A percentile compares a stretch with the other conserved stretches of the same genome.
These are phyloP conservation scores for Micrastur ruficollis DNA, from an alignment of 2,797 vertebrate genomes.

Conservation along the genomic window DNA sequence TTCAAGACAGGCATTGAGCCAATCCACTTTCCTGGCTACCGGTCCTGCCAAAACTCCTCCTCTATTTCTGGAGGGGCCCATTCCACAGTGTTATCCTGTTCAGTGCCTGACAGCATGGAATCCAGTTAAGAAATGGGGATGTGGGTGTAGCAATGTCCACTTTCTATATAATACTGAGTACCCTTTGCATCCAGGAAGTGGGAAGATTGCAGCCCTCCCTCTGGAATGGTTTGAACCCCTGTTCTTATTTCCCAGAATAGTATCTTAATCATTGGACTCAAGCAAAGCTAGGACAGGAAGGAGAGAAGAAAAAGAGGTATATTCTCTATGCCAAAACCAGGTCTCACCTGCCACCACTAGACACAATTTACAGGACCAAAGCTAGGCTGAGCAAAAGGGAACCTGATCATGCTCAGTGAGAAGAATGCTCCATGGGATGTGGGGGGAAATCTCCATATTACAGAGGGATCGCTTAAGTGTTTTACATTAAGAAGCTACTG, in stretches of 20 bases:
- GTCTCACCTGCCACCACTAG: background rate
- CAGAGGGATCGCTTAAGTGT: background rate
- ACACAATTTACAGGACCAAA: background rate
- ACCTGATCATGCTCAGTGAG: background rate
- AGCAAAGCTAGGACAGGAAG: background rate
- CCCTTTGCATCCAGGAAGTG: background rate
- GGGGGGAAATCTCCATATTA: background rate
- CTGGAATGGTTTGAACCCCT: background rate
- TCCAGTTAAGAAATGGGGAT: background rate
- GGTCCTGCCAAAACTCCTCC: background rate
- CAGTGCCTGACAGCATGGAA: background rate
- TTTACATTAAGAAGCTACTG: background rate
- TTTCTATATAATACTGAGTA: background rate
- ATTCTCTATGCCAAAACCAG: background rate
- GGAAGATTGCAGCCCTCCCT: background rate
- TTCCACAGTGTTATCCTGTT: background rate
- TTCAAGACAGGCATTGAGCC: background rate
- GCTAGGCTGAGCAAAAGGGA: background rate
- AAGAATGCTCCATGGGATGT: background rate
- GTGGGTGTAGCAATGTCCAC: background rate
- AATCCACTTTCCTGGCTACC: background rate
- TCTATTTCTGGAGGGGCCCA: background rate
- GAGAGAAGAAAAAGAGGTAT: background rate
- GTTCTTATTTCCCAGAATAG: background rate
- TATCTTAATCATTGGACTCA: background rate